phyloP scores from a whole-genome alignment of 2,888 invertebrate species.

The Conops quadrifasciatus region DNA sequence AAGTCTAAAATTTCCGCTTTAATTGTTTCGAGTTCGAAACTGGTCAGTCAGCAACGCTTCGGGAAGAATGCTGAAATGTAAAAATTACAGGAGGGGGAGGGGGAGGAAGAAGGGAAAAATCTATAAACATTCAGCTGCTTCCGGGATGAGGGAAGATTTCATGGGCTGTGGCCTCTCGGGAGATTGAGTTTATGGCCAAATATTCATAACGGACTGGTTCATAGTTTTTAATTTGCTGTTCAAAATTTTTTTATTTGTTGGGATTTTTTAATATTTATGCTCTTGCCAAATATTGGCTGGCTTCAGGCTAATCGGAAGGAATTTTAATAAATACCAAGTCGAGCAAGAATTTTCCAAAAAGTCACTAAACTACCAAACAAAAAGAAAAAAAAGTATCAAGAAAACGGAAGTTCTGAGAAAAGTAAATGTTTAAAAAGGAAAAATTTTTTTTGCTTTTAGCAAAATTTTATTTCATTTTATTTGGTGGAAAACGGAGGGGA shows the following conservation, averaged over 20 bases:
- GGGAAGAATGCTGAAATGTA: not conserved
- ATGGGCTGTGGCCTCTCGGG: not conserved
- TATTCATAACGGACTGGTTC: not conserved
- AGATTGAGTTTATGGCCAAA: too few relatives aligned
- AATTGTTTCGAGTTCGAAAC: slow-evolving; percentile 28
- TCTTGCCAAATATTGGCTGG: not conserved
- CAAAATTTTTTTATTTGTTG: not conserved
- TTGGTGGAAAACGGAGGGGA: not conserved
- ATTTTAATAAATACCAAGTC: slow-evolving; percentile 31
- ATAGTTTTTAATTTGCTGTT: slow-evolving; percentile 25
- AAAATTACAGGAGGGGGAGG: too few relatives aligned
- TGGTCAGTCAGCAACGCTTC: slow-evolving; percentile 4
- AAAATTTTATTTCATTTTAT: too few relatives aligned
- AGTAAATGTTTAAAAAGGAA: too few relatives aligned
- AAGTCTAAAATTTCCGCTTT: slow-evolving; percentile 13
- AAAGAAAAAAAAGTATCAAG: not conserved
- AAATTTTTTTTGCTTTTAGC: too few relatives aligned
- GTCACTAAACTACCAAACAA: not conserved
- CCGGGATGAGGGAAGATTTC: not conserved
- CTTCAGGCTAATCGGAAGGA: slow-evolving; percentile 8
- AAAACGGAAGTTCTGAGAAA: too few relatives aligned
- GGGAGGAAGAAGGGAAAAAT: too few relatives aligned
- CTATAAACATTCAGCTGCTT: not conserved
- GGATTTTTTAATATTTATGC: slow-evolving; percentile 13
- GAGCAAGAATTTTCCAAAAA: not conserved